phyloP scores from a whole-genome alignment of 2,797 vertebrate genomes.

The Hapalemur alaotrensis region DNA sequence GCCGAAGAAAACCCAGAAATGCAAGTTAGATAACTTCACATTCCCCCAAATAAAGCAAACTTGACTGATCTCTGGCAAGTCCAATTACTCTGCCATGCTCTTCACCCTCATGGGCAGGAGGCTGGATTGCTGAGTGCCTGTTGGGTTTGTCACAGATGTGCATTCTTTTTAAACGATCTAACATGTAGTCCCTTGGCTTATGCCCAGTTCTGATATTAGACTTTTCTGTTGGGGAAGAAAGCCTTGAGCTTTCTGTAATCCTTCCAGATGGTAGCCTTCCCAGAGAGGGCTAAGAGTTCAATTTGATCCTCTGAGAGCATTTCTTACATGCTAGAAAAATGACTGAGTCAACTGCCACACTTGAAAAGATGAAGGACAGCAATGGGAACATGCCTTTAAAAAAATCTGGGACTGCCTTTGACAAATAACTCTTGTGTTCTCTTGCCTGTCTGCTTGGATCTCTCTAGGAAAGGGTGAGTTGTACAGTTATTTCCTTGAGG shows the following conservation, averaged over 20 bases:
- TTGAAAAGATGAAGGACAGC: slow-evolving; percentile 1
- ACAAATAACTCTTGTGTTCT: neutral
- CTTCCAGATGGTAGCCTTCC: neutral
- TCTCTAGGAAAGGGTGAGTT: slow-evolving; percentile 35
- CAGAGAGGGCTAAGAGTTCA: neutral
- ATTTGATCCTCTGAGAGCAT: slow-evolving; percentile 11
- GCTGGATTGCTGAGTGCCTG: neutral
- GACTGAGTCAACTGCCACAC: neutral
- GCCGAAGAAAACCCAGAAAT: neutral
- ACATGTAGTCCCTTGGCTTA: neutral
- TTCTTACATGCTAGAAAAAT: neutral
- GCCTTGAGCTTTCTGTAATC: neutral
- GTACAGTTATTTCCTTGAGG: neutral
- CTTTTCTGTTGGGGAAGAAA: neutral
- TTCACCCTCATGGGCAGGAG: neutral
- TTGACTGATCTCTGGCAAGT: neutral
- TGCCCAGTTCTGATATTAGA: neutral
- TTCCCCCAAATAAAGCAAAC: neutral
- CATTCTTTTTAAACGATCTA: neutral
- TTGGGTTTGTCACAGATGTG: neutral
- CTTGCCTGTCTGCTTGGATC: slow-evolving; percentile 18
- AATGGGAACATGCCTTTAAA: neutral
- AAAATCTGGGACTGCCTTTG: neutral
- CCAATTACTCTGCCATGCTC: neutral
- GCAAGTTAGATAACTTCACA: neutral